These are phyloP conservation scores for Lophotriccus pileatus DNA, from an alignment of 2,797 vertebrate genomes.

Conservation along the genomic window DNA sequence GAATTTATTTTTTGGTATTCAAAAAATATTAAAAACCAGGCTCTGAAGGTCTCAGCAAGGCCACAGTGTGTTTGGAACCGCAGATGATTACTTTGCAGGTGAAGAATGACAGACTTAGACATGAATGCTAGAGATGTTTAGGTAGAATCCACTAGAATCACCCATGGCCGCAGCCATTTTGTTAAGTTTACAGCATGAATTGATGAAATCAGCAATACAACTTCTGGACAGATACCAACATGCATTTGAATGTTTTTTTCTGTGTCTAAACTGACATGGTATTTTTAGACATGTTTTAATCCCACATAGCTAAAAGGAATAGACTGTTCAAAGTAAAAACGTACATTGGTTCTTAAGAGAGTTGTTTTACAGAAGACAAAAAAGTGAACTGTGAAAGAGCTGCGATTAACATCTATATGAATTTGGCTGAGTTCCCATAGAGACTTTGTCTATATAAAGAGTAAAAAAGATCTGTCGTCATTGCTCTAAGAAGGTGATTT, in stretches of 20 bases:
- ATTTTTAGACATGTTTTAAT: conserved; percentile 2
- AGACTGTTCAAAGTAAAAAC: not conserved
- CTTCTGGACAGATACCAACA: not conserved
- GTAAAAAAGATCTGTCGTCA: not conserved
- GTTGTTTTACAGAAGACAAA: not conserved
- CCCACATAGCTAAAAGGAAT: not conserved
- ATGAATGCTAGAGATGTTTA: not conserved
- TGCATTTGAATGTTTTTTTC: not conserved
- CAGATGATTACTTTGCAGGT: not conserved
- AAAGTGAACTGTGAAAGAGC: not conserved
- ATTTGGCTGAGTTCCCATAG: not conserved
- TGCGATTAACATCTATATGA: not conserved
- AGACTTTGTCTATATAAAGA: not conserved
- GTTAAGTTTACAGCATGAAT: not conserved
- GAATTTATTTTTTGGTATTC: not conserved
- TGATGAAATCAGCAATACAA: not conserved
- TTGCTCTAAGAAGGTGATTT: not conserved
- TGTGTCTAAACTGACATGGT: not conserved
- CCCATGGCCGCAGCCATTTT: not conserved
- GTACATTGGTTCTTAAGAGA: not conserved
- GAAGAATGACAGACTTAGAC: not conserved
- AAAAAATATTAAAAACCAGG: not conserved
- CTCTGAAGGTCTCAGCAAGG: not conserved
- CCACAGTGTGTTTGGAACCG: not conserved
- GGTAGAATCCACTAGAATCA: not conserved